phyloP scores from a whole-genome alignment of 2,797 vertebrate genomes.

The Pitangus sulphuratus region DNA sequence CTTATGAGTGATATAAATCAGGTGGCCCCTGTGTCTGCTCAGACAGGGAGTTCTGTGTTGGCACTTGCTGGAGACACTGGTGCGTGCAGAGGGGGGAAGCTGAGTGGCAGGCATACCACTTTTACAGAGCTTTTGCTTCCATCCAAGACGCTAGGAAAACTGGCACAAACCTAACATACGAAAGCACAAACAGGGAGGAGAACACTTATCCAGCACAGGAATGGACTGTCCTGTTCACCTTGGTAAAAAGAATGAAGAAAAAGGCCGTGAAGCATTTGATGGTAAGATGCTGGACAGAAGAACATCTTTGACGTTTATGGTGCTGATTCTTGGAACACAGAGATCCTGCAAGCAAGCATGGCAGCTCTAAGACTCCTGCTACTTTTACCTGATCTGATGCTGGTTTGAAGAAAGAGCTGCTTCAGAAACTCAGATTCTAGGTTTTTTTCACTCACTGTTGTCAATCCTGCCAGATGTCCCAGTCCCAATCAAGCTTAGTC shows the following conservation, averaged over 20 bases:
- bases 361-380: slow-evolving; percentile 39
- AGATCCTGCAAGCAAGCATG: not conserved
- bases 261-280: not conserved
- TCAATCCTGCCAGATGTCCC: not conserved
- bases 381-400: slow-evolving; percentile 37
- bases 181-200: slow-evolving; percentile 49
- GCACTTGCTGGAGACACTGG: not conserved
- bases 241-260: not conserved
- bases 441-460: not conserved
- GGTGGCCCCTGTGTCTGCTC: not conserved
- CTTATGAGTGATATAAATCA: not conserved
- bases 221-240: not conserved
- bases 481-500: slow-evolving; percentile 21
- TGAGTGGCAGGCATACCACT: not conserved
- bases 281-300: slow-evolving; percentile 1
- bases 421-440: slow-evolving; percentile 19
- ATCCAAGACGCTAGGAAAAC: not conserved
- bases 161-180: not conserved
- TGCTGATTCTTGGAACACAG: slow-evolving; percentile 1
- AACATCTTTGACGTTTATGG: slow-evolving; percentile 39
- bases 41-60: not conserved
- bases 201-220: not conserved
- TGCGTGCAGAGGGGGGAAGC: not conserved
- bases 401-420: slow-evolving; percentile 25
- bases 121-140: slow-evolving; percentile 11